Base-by-base conservation (phyloP, 2,888 invertebrate species). In the Cremastobaeus sp. region DNA sequence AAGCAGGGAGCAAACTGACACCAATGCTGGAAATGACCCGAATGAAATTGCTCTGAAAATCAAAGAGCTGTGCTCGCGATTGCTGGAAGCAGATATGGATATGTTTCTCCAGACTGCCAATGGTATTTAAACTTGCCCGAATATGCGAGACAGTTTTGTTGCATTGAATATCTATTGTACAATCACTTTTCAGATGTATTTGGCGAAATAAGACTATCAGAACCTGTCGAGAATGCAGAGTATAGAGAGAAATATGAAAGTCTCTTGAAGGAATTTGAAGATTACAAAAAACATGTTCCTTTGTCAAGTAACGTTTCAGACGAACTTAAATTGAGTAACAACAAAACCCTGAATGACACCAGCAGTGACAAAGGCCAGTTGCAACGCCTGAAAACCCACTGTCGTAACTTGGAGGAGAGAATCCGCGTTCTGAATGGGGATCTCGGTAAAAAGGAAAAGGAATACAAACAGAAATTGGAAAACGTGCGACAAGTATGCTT, bases 1-100 rank as follows among this genome's bases (percentile, higher is more conserved):
- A 93, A 52, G 90, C 93, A 93, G 84, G 90, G 90, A 57, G 90
- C 91, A n/a, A n/a, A n/a, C n/a, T n/a, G n/a, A n/a, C n/a, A n/a
- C n/a, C n/a, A 81, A 84, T 52, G 72, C 74, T 52, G 77, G 77
- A 55, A 77, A 80, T 2, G 83, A 85, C 62, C 83, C 84, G 0
- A 79, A 85, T 64, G 81, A 83, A 48, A 79, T 90, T 4, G 82
- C 88, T 8, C 86, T 86, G 11, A 88, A 87, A 77, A 89, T 91
- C 55, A 84, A 86, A 34, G 84, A 86, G 30, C 79, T 90, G n/a
- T 89, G 89, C 77, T 82, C 78, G 14, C 80, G 83, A 34, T 83
- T 90, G 6, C 81, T 88, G 37, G 84, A 88, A 69, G 72, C 84
- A 21, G 89, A 89, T 32, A 89, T 89, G 83, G 77, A 86, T 84